These are phyloP conservation scores for Phymorhynchus buccinoides DNA, from an alignment of 1,140 invertebrate genomes.

Conservation along the genomic window DNA sequence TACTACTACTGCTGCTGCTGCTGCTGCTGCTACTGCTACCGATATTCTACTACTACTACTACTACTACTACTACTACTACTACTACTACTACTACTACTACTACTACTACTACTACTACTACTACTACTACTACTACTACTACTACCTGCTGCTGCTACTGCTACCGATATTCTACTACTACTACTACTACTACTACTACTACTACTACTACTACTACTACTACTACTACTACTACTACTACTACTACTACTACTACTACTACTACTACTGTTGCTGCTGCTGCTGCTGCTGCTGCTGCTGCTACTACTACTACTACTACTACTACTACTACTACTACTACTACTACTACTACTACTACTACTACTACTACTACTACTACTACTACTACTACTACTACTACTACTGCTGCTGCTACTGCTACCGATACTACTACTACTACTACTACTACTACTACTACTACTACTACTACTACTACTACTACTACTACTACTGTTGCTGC, in stretches of 20 bases:
- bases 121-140: conserved; percentile 25
- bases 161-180: neutral
- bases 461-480: neutral
- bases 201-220: conserved; percentile 28
- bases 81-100: conserved; percentile 26
- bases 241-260: conserved; percentile 7
- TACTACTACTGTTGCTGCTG: conserved; percentile 7
- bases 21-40: conserved; percentile 12
- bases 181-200: conserved; percentile 22
- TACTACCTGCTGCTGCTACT: conserved; percentile 2
- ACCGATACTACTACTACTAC: conserved; percentile 22
- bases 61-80: conserved; percentile 14
- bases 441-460: conserved; percentile 24
- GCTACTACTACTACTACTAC: conserved; percentile 26
- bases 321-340: conserved; percentile 26
- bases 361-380: conserved; percentile 27
- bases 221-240: conserved; percentile 18
- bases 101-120: conserved; percentile 21
- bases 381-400: conserved; percentile 25
- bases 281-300: conserved; percentile 21
- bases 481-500: conserved; percentile 9
- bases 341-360: conserved; percentile 26
- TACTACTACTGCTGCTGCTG: conserved; percentile 8
- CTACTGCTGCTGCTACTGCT: conserved; percentile 6
- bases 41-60: conserved; percentile 28